Evolutionary conservation across 2,113 vertebrate genomes (phyloP).

Genomic region (Microtus montanus): DNA sequence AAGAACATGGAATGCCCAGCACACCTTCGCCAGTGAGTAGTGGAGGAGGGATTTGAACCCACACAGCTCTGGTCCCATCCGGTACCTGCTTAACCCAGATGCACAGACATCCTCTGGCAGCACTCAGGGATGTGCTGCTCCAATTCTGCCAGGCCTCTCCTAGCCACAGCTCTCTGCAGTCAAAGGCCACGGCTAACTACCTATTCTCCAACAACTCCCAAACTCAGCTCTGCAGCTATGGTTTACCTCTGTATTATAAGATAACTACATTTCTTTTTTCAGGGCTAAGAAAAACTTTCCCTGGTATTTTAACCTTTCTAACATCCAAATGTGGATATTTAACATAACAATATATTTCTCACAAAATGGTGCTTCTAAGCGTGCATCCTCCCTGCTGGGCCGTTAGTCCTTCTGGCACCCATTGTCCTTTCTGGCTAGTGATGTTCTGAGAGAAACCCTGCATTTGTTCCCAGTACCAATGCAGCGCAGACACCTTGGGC

Average conservation of each 20-base stretch:
- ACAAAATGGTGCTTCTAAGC: background rate
- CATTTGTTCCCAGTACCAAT: too few relatives aligned
- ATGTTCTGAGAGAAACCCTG: background rate
- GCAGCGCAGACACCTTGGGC: background rate
- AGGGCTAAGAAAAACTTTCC: background rate
- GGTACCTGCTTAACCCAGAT: background rate
- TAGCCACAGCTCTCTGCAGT: too few relatives aligned
- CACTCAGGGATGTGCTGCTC: rapidly evolving
- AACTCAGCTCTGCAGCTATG: background rate
- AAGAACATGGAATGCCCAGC: background rate
- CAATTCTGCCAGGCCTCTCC: background rate
- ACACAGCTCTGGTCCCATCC: background rate
- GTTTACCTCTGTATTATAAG: background rate
- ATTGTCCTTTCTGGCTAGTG: background rate
- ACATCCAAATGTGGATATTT: background rate
- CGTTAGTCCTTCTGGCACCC: background rate
- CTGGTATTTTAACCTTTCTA: background rate
- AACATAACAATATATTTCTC: background rate
- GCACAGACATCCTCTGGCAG: background rate
- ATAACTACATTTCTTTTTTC: background rate
- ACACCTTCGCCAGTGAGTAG: background rate
- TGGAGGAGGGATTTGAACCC: background rate
- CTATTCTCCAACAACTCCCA: too few relatives aligned
- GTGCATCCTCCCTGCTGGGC: too few relatives aligned
- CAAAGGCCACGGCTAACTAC: too few relatives aligned